phyloP scores from a whole-genome alignment of 2,797 vertebrate genomes.

The Antennarius maculatus region DNA sequence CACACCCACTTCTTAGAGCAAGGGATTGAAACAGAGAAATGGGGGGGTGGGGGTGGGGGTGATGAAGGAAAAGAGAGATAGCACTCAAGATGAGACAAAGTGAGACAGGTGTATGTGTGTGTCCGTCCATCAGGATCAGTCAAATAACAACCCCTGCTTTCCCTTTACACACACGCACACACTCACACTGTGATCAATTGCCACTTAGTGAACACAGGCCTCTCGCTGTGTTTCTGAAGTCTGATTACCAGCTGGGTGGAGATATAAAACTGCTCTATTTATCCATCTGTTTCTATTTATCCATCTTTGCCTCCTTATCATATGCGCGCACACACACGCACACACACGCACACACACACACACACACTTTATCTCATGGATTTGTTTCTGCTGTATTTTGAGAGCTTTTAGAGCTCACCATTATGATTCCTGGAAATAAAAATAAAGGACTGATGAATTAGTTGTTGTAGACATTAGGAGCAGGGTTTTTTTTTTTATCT shows the following conservation, averaged over 20 bases:
- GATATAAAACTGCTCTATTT: constrained; percentile 64
- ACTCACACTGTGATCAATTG: constrained; percentile 68
- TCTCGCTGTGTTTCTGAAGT: constrained; percentile 68
- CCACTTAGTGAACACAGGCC: constrained; percentile 63
- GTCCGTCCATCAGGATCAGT: constrained; percentile 55
- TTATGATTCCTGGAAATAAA: constrained; percentile 27
- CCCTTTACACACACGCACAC: constrained; percentile 41
- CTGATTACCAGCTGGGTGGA: constrained; percentile 63
- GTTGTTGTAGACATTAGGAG: constrained; percentile 20
- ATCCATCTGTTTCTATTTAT: constrained; percentile 48
- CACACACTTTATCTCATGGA: constrained; percentile 12
- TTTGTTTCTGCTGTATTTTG: neutral
- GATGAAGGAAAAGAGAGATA: constrained; percentile 59
- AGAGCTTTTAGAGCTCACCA: constrained; percentile 38
- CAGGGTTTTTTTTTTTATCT: constrained; percentile 1
- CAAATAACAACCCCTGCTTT: constrained; percentile 51
- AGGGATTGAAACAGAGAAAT: constrained; percentile 48
- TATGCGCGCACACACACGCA: constrained; percentile 23
- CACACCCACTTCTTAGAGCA: constrained; percentile 73
- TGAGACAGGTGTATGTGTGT: constrained; percentile 47
- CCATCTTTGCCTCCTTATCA: constrained; percentile 32
- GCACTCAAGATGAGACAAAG: constrained; percentile 51
- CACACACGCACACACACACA: constrained; percentile 36
- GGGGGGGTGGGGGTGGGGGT: constrained; percentile 36
- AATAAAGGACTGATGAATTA: constrained; percentile 31